A percentile compares a stretch with the other conserved stretches of the same genome.
Evolutionary conservation across 23 tunicate species (phyloP).

Genomic region (Corella eumyota): DNA sequence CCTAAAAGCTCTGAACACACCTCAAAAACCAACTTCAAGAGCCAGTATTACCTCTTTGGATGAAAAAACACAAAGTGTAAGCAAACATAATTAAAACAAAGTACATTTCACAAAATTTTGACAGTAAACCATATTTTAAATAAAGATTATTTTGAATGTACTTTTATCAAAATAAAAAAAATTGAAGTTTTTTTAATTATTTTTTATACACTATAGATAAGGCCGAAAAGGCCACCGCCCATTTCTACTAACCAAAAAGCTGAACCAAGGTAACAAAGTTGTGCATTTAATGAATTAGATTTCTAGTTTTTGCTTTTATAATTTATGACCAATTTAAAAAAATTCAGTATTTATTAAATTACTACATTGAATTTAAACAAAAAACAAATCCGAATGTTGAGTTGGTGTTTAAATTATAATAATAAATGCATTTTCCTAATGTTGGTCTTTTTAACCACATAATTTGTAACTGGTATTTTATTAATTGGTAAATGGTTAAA

Average conservation of each 20-base stretch:
- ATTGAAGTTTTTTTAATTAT: too few species aligned
- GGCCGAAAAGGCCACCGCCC: conserved; percentile 34
- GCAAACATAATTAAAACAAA: not conserved
- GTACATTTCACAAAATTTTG: too few species aligned
- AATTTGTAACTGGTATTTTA: too few species aligned
- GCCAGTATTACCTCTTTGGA: conserved; percentile 8
- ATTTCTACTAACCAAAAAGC: conserved; percentile 4
- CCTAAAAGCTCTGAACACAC: conserved; percentile 9
- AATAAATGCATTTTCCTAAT: too few species aligned
- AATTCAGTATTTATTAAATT: not conserved
- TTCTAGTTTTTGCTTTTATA: too few species aligned
- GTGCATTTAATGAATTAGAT: too few species aligned
- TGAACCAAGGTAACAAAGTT: conserved; percentile 18
- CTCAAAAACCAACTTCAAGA: conserved; percentile 1
- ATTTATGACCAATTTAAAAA: not conserved
- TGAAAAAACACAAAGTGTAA: conserved; percentile 30
- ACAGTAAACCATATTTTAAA: too few species aligned
- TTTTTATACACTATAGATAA: conserved; percentile 5
- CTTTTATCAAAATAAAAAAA: too few species aligned
- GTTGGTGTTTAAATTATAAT: too few species aligned
- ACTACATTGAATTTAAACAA: not conserved
- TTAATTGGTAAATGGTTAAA: too few species aligned
- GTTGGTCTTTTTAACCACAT: too few species aligned
- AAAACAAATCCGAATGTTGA: not conserved
- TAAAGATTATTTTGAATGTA: too few species aligned